Conservation (phyloP, 2,888 invertebrate species). For the Neoascia interrupta region DNA sequence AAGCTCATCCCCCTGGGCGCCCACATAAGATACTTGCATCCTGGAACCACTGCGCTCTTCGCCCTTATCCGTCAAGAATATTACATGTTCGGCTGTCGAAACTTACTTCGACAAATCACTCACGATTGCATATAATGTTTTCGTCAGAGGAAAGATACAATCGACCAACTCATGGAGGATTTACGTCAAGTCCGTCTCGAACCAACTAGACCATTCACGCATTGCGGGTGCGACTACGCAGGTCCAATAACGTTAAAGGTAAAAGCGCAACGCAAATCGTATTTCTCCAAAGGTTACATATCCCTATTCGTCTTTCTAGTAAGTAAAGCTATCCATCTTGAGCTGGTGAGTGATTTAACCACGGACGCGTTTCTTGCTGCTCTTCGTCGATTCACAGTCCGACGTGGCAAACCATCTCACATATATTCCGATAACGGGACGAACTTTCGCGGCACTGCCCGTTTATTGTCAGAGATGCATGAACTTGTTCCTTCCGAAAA, state of each 20-base stretch:
- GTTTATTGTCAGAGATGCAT: too few species aligned
- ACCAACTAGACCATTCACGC: conserved; percentile 20
- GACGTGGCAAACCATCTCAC: too few species aligned
- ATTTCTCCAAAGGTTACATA: too few species aligned
- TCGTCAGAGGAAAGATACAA: conserved; percentile 5
- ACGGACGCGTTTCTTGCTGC: too few species aligned
- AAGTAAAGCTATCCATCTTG: too few species aligned
- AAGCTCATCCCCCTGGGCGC: background rate
- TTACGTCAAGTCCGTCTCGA: conserved; percentile 21
- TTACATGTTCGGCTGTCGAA: conserved; percentile 30
- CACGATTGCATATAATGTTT: background rate
- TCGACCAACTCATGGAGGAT: conserved; percentile 14
- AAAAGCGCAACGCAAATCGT: conserved; percentile 18
- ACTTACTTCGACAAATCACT: conserved; percentile 22
- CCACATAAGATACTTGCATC: background rate
- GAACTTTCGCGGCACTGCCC: too few species aligned
- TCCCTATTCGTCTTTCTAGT: too few species aligned
- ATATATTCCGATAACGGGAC: too few species aligned
- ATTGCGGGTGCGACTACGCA: conserved; percentile 37
- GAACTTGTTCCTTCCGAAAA: too few species aligned
- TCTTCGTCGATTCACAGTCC: too few species aligned
- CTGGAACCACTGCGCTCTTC: conserved; percentile 6
- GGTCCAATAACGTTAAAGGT: conserved; percentile 32
- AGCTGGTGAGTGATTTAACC: too few species aligned
- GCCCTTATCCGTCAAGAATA: conserved; percentile 25